Evolutionary conservation across 64 coral and sea anemone genomes (phyloP), one percentile per base, ranked within the genome.

Genomic region (Hydrozoanthus tunicans): DNA sequence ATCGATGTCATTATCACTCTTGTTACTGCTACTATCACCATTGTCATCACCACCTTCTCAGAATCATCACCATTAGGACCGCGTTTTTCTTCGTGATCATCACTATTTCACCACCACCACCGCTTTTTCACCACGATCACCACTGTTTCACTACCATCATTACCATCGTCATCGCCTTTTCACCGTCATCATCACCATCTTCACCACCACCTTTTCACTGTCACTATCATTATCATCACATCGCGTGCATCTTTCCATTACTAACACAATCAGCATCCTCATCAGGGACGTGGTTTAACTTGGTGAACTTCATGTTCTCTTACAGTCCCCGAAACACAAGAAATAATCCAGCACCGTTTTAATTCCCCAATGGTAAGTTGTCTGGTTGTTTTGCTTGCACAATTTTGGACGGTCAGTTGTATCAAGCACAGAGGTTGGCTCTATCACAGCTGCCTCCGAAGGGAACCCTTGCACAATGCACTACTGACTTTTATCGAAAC

Each of bases 291-390:
- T 13, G 10, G 12, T 14, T 13, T 15, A 15, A 66, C 12, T 66
- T 66, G 12, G 17, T 11, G 13, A 27, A 7, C 7, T 9, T 32
- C 32, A 9, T 73, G 20, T 9, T 9, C 32, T 73, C 8, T 73
- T 15, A 6, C 53, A 98, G 96, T 94, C 51, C 91, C 96, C 6
- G 66, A 89, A 77, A 94, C 96, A 52, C 96, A 98, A 89, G 90
- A 91, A 93, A 94, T 70, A 52, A 70, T 95, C 24, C 81, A 90
- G 55, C 94, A 95, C 66, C 76, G 91, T 59, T 95, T 92, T 56
- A 95, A 89, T n/a, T 95, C 94, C 13, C 81, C 90, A 5, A 92
- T 92, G 91, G 94, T 95, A 66, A 95, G 89, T 72, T 23, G 27
- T 59, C 25, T 43, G 32, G 32, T 43, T 43, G 32, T 43, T 43